Evolutionary conservation across 2,888 invertebrate species (phyloP).

Genomic region (Hylaea fasciaria): DNA sequence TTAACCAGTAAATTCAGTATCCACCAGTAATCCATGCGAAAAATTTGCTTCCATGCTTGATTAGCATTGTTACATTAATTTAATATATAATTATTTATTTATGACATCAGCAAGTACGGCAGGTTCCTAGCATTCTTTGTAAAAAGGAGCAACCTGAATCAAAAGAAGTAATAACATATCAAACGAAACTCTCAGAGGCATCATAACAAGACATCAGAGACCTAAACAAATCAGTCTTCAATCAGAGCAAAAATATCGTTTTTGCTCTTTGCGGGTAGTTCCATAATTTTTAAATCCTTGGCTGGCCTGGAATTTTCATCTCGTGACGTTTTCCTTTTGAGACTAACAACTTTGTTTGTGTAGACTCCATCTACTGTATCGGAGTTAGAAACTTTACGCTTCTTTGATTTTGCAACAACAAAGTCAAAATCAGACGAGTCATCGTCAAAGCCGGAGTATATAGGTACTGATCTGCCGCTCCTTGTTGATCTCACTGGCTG

Average conservation of each 20-base stretch:
- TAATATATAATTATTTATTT: too few relatives aligned
- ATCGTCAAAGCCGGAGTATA: constrained; percentile 77
- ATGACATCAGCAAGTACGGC: too few relatives aligned
- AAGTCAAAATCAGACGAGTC: constrained; percentile 77
- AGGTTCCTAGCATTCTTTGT: constrained; percentile 1
- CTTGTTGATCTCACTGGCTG: constrained; percentile 74
- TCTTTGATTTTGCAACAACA: constrained; percentile 70
- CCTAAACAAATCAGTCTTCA: constrained; percentile 60
- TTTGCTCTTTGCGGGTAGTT: constrained; percentile 54
- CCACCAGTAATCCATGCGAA: too few relatives aligned
- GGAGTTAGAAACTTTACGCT: constrained; percentile 68
- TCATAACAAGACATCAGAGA: constrained; percentile 15
- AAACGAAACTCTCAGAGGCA: neutral
- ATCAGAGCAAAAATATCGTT: constrained; percentile 58
- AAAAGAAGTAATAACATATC: neutral
- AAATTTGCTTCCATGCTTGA: too few relatives aligned
- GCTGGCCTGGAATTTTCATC: constrained; percentile 66
- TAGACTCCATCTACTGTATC: constrained; percentile 63
- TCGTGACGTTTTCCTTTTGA: constrained; percentile 73
- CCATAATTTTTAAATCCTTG: constrained; percentile 63
- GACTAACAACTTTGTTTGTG: constrained; percentile 67
- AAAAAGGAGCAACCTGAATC: constrained; percentile 1
- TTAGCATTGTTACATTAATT: too few relatives aligned
- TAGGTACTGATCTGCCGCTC: constrained; percentile 74
- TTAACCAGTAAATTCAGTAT: too few relatives aligned